phyloP scores from a whole-genome alignment of 2,797 vertebrate species.

The Crocodylus rhombifer region DNA sequence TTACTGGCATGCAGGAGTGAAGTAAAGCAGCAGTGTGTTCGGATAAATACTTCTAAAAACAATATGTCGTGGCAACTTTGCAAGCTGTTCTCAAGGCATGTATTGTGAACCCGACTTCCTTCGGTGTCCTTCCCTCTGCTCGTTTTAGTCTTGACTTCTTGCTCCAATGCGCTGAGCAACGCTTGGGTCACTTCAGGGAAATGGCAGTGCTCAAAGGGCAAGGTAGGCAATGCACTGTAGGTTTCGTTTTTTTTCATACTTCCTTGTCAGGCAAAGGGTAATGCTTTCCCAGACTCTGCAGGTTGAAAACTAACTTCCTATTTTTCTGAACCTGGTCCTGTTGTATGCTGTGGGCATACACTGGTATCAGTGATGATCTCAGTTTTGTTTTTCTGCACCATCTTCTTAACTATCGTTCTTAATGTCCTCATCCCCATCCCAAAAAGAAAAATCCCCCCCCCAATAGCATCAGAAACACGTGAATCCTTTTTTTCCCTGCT shows the following conservation, averaged over 20 bases:
- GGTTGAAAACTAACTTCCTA: neutral
- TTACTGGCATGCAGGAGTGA: neutral
- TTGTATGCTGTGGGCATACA: neutral
- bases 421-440: neutral
- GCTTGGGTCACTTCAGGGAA: neutral
- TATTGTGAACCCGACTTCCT: neutral
- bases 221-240: neutral
- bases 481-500: neutral
- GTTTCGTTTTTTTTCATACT: neutral
- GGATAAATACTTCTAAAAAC: neutral
- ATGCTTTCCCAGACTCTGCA: neutral
- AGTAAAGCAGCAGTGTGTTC: neutral
- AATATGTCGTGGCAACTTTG: neutral
- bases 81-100: neutral
- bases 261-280: neutral
- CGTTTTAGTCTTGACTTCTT: neutral
- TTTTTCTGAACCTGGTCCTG: neutral
- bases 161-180: neutral
- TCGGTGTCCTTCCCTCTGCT: too few relatives aligned
- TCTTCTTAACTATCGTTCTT: neutral
- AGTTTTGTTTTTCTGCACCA: constrained; percentile 14
- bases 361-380: neutral
- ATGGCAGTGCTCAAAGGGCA: neutral
- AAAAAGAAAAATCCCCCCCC: neutral
- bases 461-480: neutral